These are phyloP conservation scores for Acanthococcus lagerstroemiae DNA, from an alignment of 2,888 invertebrate genomes.

Conservation along the genomic window DNA sequence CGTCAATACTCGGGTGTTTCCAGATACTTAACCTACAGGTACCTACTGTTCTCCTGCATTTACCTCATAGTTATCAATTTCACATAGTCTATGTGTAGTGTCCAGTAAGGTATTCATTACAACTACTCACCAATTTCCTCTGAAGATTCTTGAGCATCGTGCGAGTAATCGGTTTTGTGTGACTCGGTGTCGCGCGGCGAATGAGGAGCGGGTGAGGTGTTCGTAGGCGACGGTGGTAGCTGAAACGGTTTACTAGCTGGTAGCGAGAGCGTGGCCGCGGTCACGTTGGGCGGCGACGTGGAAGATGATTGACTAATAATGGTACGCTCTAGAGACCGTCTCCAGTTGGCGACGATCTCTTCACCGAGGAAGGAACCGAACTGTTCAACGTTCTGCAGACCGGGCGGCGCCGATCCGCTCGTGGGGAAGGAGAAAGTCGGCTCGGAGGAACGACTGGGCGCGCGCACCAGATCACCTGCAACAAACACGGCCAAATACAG, in stretches of 20 bases:
- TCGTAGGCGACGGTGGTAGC: slow-evolving; percentile 41
- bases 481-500: slow-evolving; percentile 19
- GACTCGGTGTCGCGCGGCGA: slow-evolving; percentile 35
- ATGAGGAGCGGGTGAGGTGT: slow-evolving; percentile 45
- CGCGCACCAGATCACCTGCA: slow-evolving; percentile 31
- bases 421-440: slow-evolving; percentile 30
- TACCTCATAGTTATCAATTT: too few species aligned
- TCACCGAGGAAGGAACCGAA: slow-evolving; percentile 69
- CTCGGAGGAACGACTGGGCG: slow-evolving; percentile 19
- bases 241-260: slow-evolving; percentile 28
- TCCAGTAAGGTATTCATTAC: too few species aligned
- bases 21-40: too few species aligned
- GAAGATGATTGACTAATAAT: slow-evolving; percentile 38
- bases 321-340: slow-evolving; percentile 55
- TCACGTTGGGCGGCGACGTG: slow-evolving; percentile 32
- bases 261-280: slow-evolving; percentile 28
- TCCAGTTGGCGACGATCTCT: slow-evolving; percentile 71
- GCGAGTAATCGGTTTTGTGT: slow-evolving; percentile 21
- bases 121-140: slow-evolving; percentile 17
- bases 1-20: too few species aligned
- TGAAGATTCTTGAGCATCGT: slow-evolving; percentile 28
- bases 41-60: too few species aligned
- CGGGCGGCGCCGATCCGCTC: slow-evolving; percentile 39
- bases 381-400: slow-evolving; percentile 57
- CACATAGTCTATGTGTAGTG: neutral